A percentile compares a stretch with the other conserved stretches of the same genome.
phyloP scores from a whole-genome alignment of 2,113 vertebrate genomes.

The Myotis davidii region DNA sequence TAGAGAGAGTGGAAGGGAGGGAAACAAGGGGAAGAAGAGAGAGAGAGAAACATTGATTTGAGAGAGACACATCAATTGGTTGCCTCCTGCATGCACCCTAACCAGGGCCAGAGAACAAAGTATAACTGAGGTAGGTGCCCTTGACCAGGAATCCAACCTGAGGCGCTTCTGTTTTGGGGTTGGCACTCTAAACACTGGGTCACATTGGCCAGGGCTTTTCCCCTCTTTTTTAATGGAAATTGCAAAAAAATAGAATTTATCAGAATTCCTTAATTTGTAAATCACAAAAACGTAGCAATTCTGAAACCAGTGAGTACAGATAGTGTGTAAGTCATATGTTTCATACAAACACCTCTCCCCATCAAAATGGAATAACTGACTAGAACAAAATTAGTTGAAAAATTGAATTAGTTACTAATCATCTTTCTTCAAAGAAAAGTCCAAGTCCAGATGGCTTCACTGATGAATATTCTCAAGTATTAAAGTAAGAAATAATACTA shows the following conservation, averaged over 20 bases:
- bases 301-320: not conserved
- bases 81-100: too few species aligned
- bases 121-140: too few species aligned
- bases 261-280: not conserved
- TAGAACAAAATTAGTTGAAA: not conserved
- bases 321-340: not conserved
- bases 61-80: too few species aligned
- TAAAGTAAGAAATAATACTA: not conserved
- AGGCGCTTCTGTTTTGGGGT: too few species aligned
- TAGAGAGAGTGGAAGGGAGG: too few species aligned
- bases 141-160: too few species aligned
- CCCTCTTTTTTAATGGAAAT: not conserved
- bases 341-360: too few species aligned
- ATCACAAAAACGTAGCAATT: not conserved
- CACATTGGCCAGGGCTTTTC: too few species aligned
- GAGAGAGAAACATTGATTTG: too few species aligned
- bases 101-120: too few species aligned
- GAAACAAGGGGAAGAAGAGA: too few species aligned
- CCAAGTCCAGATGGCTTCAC: not conserved
- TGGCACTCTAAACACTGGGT: too few species aligned
- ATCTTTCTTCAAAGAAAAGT: not conserved
- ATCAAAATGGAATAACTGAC: not conserved
- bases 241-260: not conserved
- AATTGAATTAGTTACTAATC: not conserved
- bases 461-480: constrained; percentile 33